Percentiles rank a stretch among this genome's conserved stretches.
Conservation (phyloP, 2,888 invertebrate genomes). For the Lasioglossum lativentre region DNA sequence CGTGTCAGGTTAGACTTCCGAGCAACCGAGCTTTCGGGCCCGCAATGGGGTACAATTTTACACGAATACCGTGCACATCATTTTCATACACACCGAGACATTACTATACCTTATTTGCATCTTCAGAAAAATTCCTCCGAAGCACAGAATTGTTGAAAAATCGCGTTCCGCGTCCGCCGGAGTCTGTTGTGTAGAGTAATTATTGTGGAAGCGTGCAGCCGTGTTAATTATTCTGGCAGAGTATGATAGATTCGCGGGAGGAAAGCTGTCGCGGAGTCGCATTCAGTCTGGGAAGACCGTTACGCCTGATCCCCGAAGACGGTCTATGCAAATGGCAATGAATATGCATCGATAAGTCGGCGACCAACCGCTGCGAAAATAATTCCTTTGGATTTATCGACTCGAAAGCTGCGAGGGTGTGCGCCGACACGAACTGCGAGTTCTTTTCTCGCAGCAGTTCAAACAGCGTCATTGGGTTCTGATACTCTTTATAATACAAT, state of each 20-base stretch:
- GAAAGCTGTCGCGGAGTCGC: slow-evolving; percentile 22
- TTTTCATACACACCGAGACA: too few species aligned
- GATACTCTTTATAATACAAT: background rate
- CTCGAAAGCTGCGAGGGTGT: slow-evolving; percentile 69
- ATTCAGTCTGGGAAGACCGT: slow-evolving; percentile 11
- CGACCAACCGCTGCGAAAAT: slow-evolving; percentile 71
- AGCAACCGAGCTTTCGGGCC: too few species aligned
- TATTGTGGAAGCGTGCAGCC: background rate
- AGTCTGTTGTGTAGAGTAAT: background rate
- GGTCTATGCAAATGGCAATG: slow-evolving; percentile 79
- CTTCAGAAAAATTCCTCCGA: background rate
- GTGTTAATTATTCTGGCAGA: slow-evolving; percentile 6
- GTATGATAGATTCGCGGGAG: slow-evolving; percentile 8
- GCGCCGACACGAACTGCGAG: slow-evolving; percentile 38
- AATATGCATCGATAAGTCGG: slow-evolving; percentile 79
- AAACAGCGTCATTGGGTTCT: background rate
- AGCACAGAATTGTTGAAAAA: background rate
- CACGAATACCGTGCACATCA: too few species aligned
- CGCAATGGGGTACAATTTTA: too few species aligned
- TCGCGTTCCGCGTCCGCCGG: background rate
- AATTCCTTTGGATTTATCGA: slow-evolving; percentile 77
- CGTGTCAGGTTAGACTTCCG: too few species aligned
- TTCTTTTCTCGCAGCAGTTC: background rate
- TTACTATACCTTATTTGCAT: background rate
- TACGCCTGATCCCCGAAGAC: slow-evolving; percentile 68